Evolutionary conservation across 1,140 invertebrate species (phyloP).

Genomic region (Polypedilum vanderplanki): DNA sequence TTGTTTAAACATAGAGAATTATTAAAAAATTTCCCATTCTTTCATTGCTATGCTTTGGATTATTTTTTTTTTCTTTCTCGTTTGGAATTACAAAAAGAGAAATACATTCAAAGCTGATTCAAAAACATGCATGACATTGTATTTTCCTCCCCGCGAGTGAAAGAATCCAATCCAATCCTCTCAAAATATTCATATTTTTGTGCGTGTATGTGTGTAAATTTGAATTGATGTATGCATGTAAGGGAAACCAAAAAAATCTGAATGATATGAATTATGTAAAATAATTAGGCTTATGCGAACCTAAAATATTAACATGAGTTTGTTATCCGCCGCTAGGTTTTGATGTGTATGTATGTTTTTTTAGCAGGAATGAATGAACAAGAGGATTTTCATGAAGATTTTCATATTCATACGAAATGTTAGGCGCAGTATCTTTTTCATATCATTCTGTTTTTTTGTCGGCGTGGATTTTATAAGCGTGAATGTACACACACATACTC

Average conservation of each 20-base stretch:
- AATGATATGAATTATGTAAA: conserved; percentile 27
- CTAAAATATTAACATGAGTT: conserved; percentile 6
- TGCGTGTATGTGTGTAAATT: too few relatives aligned
- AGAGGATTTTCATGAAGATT: too few relatives aligned
- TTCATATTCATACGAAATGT: too few relatives aligned
- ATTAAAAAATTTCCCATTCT: conserved; percentile 20
- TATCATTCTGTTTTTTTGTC: not conserved
- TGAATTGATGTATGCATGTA: not conserved
- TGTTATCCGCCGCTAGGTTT: not conserved
- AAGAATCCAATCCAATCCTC: too few relatives aligned
- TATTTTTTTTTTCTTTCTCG: not conserved
- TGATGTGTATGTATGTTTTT: too few relatives aligned
- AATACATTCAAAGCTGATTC: too few relatives aligned
- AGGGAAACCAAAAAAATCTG: not conserved
- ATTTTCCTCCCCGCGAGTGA: too few relatives aligned
- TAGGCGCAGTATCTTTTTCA: too few relatives aligned
- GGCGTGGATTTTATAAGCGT: not conserved
- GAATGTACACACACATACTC: not conserved
- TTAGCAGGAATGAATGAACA: too few relatives aligned
- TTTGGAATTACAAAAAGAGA: not conserved
- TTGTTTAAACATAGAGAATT: not conserved
- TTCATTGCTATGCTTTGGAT: not conserved
- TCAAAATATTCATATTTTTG: too few relatives aligned
- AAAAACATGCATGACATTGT: too few relatives aligned
- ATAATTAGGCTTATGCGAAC: conserved; percentile 24